Evolutionary conservation across 1,140 invertebrate genomes (phyloP), one percentile per base, ranked within the genome.

Genomic region (Tetramorium simillimum): DNA sequence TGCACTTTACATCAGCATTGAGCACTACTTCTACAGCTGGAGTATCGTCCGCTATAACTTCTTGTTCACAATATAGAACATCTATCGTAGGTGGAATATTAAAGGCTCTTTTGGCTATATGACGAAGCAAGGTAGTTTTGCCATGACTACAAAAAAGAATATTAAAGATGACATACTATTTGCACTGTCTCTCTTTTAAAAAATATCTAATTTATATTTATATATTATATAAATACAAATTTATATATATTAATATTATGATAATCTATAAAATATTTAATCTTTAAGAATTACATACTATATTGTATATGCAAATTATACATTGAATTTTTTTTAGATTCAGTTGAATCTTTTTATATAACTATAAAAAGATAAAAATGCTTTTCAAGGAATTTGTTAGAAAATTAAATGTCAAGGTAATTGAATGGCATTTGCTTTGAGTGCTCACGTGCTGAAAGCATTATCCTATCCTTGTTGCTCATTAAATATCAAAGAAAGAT

Each of bases 61-160:
- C 99, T 96, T 99, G 99, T 96, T 99, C 99, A 95, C 99, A 99
- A 89, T 99, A 97, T 67, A 99, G 95, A 85, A 99, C 98, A 96
- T 99, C 99, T 89, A 99, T 99, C 90, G 98, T 98, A 0, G 98
- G 97, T 2, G 99, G 99, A 93, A 99, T 99, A 76, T 97, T 97
- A 89, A 99, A 98, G 6, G 97, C 97, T 92, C 98, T 96, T 75
- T 97, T 97, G 9, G 98, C 98, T 91, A 99, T 97, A 93, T 99
- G 99, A 76, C 99, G 97, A 21, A 99, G 95, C 18, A 99, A 94
- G 0, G 99, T 99, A n/a, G 99, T 99, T 96, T 99, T 99, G 16
- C 99, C 99, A 96, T 99, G 99, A 3, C 97, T 98, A 81, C 94
- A 67, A 40, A 40, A 53, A 28, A 0, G 24, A 78, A 77, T 56